phyloP scores from a whole-genome alignment of 2,113 vertebrate species.

The Theristicus caerulescens region DNA sequence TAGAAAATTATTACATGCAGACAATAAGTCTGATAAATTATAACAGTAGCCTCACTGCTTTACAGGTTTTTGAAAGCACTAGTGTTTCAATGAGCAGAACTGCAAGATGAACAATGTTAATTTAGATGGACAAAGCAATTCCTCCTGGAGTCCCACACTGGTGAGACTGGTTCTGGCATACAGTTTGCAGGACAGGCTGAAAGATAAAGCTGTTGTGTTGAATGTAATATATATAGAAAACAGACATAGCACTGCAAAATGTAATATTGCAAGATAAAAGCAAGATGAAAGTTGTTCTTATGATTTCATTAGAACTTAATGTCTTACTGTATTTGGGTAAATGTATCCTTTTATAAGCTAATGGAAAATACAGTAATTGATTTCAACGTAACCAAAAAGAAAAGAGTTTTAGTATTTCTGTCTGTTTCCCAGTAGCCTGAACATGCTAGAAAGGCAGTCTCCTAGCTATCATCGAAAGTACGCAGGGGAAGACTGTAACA shows the following conservation, averaged over 20 bases:
- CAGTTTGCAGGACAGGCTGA: background rate
- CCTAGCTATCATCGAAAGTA: background rate
- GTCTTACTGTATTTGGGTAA: background rate
- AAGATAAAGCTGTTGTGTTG: background rate
- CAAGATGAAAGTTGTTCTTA: slow-evolving; percentile 12
- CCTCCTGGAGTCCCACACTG: background rate
- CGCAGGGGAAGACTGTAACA: background rate
- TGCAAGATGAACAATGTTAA: background rate
- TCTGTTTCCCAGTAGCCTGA: background rate
- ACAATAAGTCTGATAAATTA: background rate
- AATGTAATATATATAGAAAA: background rate
- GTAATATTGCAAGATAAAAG: background rate
- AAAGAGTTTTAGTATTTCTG: background rate
- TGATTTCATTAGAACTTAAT: background rate
- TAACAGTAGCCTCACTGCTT: background rate
- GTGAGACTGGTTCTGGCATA: background rate
- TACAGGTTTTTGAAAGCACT: background rate
- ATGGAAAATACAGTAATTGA: background rate
- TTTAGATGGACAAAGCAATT: background rate
- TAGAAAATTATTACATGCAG: background rate
- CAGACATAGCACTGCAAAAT: background rate
- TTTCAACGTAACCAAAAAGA: background rate
- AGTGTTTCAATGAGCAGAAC: background rate
- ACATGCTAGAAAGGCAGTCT: background rate
- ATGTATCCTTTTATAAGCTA: background rate